These are phyloP conservation scores for Cottus gobio DNA, from an alignment of 2,113 vertebrate species.

Conservation along the genomic window DNA sequence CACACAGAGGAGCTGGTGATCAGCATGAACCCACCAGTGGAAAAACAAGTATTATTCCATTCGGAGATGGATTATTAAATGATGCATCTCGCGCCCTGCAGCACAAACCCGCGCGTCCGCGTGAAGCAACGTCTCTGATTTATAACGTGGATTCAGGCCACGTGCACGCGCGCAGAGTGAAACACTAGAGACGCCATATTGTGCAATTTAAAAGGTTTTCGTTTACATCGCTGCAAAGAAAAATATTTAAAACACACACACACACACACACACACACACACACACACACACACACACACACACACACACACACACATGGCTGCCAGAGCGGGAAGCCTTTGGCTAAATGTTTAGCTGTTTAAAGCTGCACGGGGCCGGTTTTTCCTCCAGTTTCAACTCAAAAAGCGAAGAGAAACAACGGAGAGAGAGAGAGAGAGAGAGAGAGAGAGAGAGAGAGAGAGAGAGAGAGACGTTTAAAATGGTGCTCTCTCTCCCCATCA, in stretches of 20 bases:
- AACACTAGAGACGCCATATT: slow-evolving; percentile 36
- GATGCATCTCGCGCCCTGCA: neutral
- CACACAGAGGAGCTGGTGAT: neutral
- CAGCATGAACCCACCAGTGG: neutral
- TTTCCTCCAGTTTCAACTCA: slow-evolving; percentile 57
- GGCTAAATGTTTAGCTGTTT: slow-evolving; percentile 29
- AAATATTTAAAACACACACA: no score
- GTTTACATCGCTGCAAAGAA: no score
- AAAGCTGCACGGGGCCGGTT: slow-evolving; percentile 13
- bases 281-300: neutral
- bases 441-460: slow-evolving; percentile 33
- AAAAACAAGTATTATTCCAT: slow-evolving; percentile 11
- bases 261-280: neutral
- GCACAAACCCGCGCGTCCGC: neutral
- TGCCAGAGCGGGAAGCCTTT: slow-evolving; percentile 20
- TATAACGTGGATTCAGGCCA: slow-evolving; percentile 10
- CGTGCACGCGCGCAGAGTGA: slow-evolving; percentile 9
- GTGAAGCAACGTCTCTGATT: slow-evolving; percentile 17
- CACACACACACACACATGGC: neutral
- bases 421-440: slow-evolving; percentile 18
- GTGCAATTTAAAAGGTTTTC: slow-evolving; percentile 47
- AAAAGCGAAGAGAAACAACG: slow-evolving; percentile 35
- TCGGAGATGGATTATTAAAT: slow-evolving; percentile 8
- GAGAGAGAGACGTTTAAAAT: slow-evolving; percentile 38
- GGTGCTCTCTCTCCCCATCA: slow-evolving; percentile 37